phyloP scores from a whole-genome alignment of 2,797 vertebrate genomes.

The Fundulus diaphanus region DNA sequence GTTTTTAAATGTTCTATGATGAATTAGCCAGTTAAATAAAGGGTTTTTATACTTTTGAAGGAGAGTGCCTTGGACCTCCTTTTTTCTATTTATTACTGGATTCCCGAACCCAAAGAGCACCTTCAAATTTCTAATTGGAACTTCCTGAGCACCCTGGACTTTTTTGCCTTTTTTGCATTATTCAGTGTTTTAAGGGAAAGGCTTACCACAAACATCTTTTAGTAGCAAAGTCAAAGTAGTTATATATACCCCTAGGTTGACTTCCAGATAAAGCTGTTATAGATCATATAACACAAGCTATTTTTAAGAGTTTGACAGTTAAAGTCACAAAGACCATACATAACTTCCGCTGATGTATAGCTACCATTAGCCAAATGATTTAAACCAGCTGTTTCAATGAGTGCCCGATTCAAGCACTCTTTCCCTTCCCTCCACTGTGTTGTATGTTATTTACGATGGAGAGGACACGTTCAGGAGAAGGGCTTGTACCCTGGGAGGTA shows the following conservation, averaged over 20 bases:
- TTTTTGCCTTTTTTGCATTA: too few species aligned
- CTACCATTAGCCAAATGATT: conserved; percentile 61
- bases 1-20: too few species aligned
- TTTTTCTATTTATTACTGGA: too few species aligned
- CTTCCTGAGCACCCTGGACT: too few species aligned
- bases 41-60: too few species aligned
- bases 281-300: conserved; percentile 37
- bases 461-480: conserved; percentile 35
- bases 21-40: too few species aligned
- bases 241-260: conserved; percentile 21
- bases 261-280: conserved; percentile 41
- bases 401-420: conserved; percentile 27
- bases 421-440: neutral
- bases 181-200: conserved; percentile 1
- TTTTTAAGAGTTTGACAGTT: conserved; percentile 55
- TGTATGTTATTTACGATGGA: conserved; percentile 44
- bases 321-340: conserved; percentile 57
- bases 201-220: conserved; percentile 11
- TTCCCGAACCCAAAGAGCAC: too few species aligned
- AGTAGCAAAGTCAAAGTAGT: conserved; percentile 29
- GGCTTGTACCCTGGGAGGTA: conserved; percentile 17
- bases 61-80: too few species aligned
- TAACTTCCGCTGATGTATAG: conserved; percentile 58
- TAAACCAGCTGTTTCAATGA: conserved; percentile 61
- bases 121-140: too few species aligned